Evolutionary conservation across 2,888 invertebrate species (phyloP).

Genomic region (Hyppa rectilinea): DNA sequence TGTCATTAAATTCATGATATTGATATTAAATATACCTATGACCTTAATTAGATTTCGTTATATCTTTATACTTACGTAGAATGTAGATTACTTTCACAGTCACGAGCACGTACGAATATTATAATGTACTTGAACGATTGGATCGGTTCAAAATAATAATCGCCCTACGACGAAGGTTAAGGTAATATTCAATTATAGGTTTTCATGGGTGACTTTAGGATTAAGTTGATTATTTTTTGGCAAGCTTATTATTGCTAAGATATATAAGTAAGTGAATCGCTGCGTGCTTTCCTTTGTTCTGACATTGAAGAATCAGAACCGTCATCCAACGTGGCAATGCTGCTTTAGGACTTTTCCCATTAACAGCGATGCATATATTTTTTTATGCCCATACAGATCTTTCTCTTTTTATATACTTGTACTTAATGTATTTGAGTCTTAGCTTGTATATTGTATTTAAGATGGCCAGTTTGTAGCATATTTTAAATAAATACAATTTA

Average conservation of each 20-base stretch:
- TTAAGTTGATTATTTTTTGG: slow-evolving; percentile 1
- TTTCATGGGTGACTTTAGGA: slow-evolving; percentile 18
- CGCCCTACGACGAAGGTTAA: slow-evolving; percentile 6
- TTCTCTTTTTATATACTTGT: background rate
- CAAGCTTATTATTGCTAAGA: background rate
- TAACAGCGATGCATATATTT: background rate
- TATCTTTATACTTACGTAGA: slow-evolving; percentile 27
- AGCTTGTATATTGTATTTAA: background rate
- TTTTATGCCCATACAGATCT: too few species aligned
- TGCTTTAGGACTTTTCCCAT: background rate
- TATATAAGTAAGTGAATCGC: background rate
- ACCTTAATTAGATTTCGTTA: slow-evolving; percentile 34
- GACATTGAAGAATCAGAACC: background rate
- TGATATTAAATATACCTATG: slow-evolving; percentile 30
- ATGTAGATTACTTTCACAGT: slow-evolving; percentile 40
- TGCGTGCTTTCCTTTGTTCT: slow-evolving; percentile 41
- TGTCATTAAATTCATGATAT: slow-evolving; percentile 23
- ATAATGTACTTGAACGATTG: slow-evolving; percentile 35
- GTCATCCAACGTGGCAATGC: background rate
- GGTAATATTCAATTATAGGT: slow-evolving; percentile 20
- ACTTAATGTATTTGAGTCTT: background rate
- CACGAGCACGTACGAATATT: slow-evolving; percentile 49
- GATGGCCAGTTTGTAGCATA: background rate
- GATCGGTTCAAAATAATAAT: slow-evolving; percentile 17
- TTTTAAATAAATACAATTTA: background rate